Base-by-base conservation (phyloP, 1,140 invertebrate species). In the Vanessa atalanta region DNA sequence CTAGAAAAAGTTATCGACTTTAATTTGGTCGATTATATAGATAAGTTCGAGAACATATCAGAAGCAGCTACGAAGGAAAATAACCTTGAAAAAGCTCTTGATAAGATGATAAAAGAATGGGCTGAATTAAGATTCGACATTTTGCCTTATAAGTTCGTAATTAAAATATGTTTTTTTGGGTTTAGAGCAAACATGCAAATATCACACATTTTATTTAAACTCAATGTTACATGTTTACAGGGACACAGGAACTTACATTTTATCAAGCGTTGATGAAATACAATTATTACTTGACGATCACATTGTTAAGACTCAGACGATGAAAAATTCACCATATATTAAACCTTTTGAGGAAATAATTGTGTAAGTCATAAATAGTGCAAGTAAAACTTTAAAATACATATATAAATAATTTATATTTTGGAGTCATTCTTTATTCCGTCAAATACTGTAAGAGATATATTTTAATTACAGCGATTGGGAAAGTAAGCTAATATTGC, bases 271-370 rank as follows among this genome's bases (percentile, higher is more conserved):
- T 2, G 98, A 99, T 93, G 98, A 99, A 80, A 99, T 99, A 85
- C 98, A 99, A 93, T 91, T 98, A n/a, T 90, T 98, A 48, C 90
- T 99, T 20, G 98, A 99, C 91, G 98, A 99, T 92, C 98, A 99
- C 89, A 97, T 99, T 76, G 97, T 99, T 9, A 99, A 99, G 92
- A 98, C 98, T 15, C 98, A 99, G 90, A 99, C 98, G 1, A 99
- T 99, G 98, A 97, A 98, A 90, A 98, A 98, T 83, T 99, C 98
- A 13, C 97, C 98, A 1, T 99, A 98, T 84, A 99, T 99, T 72
- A 99, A 98, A 87, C 98, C 98, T 1, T 99, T 99, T 88, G 97
- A 97, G 88, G 94, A 95, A 70, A 94, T 95, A 78, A 97, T 97
- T 67, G 80, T 95, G 96, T 97, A 90, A 94, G 95, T 94, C 51